These are phyloP conservation scores for Microtus pennsylvanicus DNA, from an alignment of 2,113 vertebrate genomes.

Conservation along the genomic window DNA sequence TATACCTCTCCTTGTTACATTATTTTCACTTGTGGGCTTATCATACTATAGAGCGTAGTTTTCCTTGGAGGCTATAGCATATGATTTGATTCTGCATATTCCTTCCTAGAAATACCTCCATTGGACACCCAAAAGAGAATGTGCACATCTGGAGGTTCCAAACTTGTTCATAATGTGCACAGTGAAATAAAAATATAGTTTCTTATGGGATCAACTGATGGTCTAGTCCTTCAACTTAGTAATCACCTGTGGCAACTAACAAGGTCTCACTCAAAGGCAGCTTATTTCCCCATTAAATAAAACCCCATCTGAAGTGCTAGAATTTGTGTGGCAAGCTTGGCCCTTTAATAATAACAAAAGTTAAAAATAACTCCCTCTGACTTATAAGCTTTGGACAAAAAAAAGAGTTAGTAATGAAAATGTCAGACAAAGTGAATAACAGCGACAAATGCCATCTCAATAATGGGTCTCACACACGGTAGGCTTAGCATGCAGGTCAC, in stretches of 20 bases:
- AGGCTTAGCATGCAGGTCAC: conserved; percentile 77
- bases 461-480: conserved; percentile 61
- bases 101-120: neutral
- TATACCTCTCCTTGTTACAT: too few species aligned
- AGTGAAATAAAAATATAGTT: conserved; percentile 29
- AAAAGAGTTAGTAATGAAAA: conserved; percentile 69
- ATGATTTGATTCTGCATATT: neutral
- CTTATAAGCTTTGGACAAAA: conserved; percentile 73
- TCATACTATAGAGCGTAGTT: neutral
- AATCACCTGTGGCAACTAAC: conserved; percentile 51
- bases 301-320: conserved; percentile 66
- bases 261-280: conserved; percentile 58
- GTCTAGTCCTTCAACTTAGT: neutral
- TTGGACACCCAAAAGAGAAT: neutral
- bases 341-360: conserved; percentile 60
- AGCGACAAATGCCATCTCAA: conserved; percentile 55
- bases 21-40: neutral
- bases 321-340: conserved; percentile 76
- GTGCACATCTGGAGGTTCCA: neutral
- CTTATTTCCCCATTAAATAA: conserved; percentile 69
- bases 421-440: conserved; percentile 79
- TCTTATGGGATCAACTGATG: neutral
- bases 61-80: neutral
- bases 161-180: neutral
- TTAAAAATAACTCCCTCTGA: conserved; percentile 64